Evolutionary conservation across 2,113 vertebrate genomes (phyloP), one percentile per base, ranked within the genome.

Genomic region (Channa maculata): DNA sequence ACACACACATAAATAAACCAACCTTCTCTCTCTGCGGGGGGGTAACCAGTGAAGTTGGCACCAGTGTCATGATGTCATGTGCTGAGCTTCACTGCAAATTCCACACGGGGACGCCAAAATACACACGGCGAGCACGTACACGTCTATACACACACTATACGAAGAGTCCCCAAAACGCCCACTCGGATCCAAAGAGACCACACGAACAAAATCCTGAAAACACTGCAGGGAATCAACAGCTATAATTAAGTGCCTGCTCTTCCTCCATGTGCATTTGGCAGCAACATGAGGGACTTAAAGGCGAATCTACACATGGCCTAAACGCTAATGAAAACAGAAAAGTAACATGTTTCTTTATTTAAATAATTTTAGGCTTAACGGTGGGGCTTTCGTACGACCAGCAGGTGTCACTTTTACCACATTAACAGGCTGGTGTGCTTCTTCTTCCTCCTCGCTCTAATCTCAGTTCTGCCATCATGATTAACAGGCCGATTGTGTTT

Each of bases 201-300:
- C 72, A 80, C 36, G 8, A 33, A 37, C 5, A 53, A 54, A 45
- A 64, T 64, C 48, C 60, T 65, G 11, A 75, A 24, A 65, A 63
- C 49, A 68, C 6, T 58, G 50, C 62, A 80, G 46, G 65, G 64
- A 83, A 83, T 82, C 75, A 45, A 52, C 54, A 63, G 79, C 1
- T 12, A 52, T 60, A 43, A 74, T 57, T 8, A 78, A 75, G 15
- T 0, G 46, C 10, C 37, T 11, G 57, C 50, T 67, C 63, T 73
- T 53, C 76, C 81, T 85, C 38, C 6, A 9, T 9, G 49, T 59
- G 66, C 79, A 85, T 77, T 55, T 65, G 51, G 83, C 58, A 15
- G 44, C 79, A 78, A 24, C 37, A 62, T n/a, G 76, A 64, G 75
- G 15, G 15, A 73, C 67, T 71, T 36, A 49, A 34, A 14, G 36